Base-by-base conservation (phyloP, 1,140 invertebrate species). In the Subanguina moxae region DNA sequence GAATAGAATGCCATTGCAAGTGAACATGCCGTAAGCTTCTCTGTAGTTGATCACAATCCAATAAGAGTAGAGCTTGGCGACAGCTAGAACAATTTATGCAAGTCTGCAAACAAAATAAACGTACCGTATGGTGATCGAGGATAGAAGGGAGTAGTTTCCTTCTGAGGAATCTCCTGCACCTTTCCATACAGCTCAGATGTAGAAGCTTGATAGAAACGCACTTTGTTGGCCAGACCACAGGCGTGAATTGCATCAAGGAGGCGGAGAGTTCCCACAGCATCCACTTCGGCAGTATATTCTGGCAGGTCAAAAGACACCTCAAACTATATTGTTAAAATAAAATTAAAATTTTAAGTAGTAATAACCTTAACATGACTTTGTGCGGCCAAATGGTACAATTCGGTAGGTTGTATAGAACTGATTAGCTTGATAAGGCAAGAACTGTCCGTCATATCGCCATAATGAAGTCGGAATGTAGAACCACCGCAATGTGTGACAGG, bases 361-460 rank as follows among this genome's bases (percentile, higher is more conserved):
- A n/a, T n/a, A 71, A 97, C 94, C 87, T 97, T 98, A 8, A 99
- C 96, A 85, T 99, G 96, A 80, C 93, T 97, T 84, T 99, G 95
- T 1, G 96, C 96, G n/a, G 93, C 96, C 61, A 99, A 86, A 87
- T 99, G 98, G 82, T 99, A 99, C 71, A 99, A 91, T 86, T 99
- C 96, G 61, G 88, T 88, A 0, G 96, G 96, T 78, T 90, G 88
- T 3, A 92, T 87, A 80, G 88, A 86, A 62, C 86, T 88, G 57
- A 99, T 95, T 57, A 98, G 90, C 86, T 96, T 96, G 28, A 97
- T 91, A 71, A 99, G 86, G 84, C 93, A 95, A 72, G 92, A 93
- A 42, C 92, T 94, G 83, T 99, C 96, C 0, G 94, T 99, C 88
- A 99, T 89, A 80, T 99, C 96, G 32, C 96, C 96, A 86, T 98